Base-by-base conservation (phyloP, 2,888 invertebrate genomes). In the Dynastes tityus region DNA sequence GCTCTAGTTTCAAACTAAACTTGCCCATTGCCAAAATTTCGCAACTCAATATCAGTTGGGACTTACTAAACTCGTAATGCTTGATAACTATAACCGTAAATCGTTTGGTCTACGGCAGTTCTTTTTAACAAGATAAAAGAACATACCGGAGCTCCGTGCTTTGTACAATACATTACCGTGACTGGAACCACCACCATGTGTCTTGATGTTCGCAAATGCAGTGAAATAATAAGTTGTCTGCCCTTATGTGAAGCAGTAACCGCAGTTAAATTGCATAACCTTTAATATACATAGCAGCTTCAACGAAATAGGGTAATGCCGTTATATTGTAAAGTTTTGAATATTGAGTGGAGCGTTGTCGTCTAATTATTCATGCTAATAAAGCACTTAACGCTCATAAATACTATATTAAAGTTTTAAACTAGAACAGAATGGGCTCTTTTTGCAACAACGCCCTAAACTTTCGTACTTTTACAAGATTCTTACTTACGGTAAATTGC, bases 191-290 rank as follows among this genome's bases (percentile, higher is more conserved):
- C 40, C 9, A 22, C 16, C 40, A 22, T 16, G 22, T 67, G 16
- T 67, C 65, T 40, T 22, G 65, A 45, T n/a, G 65, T 67, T 40
- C 65, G 22, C 16, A n/a, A 67, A 67, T 67, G 16, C n/a, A 22
- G 22, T 0, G 22, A 58, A 58, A 58, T 58, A 58, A 58, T 58
- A n/a, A 53, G 53, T 22, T 8, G 22, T 58, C 22, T 27, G 9
- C 9, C 2, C 55, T 1, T 37, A 37, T 37, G 5, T 5, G 16
- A 27, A 4, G n/a, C 22, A 16, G 22, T 22, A 58, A 58, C 8
- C n/a, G 16, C 16, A 16, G 13, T n/a, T 53, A 53, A n/a, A 4
- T 53, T 58, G 22, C 22, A 27, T 0, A 4, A 16, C 3, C 22
- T 8, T 16, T 5, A 4, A 16, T 58, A 58, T 8, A 16, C 22